Base-by-base conservation (phyloP, 2,797 vertebrate species). In the Agapornis canus region DNA sequence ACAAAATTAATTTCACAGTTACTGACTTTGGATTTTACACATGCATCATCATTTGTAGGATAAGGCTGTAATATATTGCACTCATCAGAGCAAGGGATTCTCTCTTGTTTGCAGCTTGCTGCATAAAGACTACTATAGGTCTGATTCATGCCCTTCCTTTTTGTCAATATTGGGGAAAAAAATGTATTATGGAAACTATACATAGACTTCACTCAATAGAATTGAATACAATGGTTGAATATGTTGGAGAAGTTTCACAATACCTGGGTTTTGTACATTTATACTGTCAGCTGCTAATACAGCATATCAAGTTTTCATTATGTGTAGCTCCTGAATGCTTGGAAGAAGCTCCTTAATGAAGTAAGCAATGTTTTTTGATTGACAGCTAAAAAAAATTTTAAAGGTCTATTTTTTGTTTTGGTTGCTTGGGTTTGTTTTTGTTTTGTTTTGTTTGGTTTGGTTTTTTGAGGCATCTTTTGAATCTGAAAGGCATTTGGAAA, bases 401-500 rank as follows among this genome's bases (percentile, higher is more conserved):
- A 22, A 65, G 71, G 27, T 61, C 48, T 88, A 4, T 14, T 64
- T 61, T 78, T 65, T 8, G 20, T 8, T 87, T 80, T 85, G 7
- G 15, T 56, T 78, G 13, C 11, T 43, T 51, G 6, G 21, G 10
- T 43, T 43, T 31, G n/a, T 64, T 61, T 78, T 65, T 8, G 20
- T 8, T 87, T 80, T 85, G 7, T 43, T 39, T 39, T 39, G 37
- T 39, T 39, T 39, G 9, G 37, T 39, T 39, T 39, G 10, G 8
- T 39, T 54, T 71, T 57, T 84, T 72, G 54, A 92, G 89, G 66
- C 7, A 35, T 79, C 43, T 77, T 32, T 70, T 79, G 83, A 64
- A 89, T 89, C n/a, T 92, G 69, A 89, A 95, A 82, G 42, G 47
- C 27, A 76, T 92, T 94, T 86, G 86, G 72, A 73, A 92, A 42